These are phyloP conservation scores for Picathartes gymnocephalus DNA, from an alignment of 2,113 vertebrate genomes.

Conservation along the genomic window DNA sequence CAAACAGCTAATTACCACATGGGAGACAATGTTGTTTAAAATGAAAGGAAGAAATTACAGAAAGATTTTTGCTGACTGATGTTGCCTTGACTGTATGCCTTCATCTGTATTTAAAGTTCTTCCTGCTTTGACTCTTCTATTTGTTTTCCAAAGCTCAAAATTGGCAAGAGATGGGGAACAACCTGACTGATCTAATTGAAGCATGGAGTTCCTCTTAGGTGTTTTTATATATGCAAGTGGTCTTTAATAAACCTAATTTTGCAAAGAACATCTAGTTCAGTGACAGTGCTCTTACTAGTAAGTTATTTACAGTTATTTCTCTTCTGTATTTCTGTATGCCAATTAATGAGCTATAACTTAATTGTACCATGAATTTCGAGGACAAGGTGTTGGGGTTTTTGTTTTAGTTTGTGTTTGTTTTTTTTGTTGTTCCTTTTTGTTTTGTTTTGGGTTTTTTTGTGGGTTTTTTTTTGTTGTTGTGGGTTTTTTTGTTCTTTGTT, in stretches of 20 bases:
- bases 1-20: not conserved
- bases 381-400: not conserved
- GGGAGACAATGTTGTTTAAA: not conserved
- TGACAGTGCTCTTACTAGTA: not conserved
- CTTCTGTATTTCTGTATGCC: not conserved
- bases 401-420: not conserved
- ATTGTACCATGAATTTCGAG: not conserved
- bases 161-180: not conserved
- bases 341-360: not conserved
- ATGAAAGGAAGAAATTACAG: not conserved
- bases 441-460: not conserved
- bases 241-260: not conserved
- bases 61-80: not conserved
- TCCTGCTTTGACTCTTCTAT: not conserved
- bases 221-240: not conserved
- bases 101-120: not conserved
- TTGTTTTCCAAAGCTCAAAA: not conserved
- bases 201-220: not conserved
- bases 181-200: not conserved
- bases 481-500: not conserved
- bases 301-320: not conserved
- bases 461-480: too few relatives aligned
- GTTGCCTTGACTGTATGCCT: not conserved
- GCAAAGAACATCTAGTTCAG: not conserved
- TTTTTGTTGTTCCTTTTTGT: not conserved